Evolutionary conservation across 2,888 invertebrate species (phyloP), one percentile per base, ranked within the genome.

Genomic region (Periphyllus acericola): DNA sequence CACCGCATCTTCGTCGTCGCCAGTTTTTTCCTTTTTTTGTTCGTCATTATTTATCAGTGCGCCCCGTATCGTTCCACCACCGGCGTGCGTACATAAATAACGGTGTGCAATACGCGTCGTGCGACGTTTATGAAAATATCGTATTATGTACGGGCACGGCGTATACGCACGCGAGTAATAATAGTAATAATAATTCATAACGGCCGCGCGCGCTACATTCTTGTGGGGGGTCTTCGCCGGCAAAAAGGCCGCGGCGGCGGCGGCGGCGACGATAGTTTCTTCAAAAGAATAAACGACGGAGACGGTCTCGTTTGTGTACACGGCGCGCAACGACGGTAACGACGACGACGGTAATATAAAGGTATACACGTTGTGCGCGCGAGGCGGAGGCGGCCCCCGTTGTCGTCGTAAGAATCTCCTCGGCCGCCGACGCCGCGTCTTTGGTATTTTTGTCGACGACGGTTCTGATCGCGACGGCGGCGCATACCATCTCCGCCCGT

Each of bases 401-500:
- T 34, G 32, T 19, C 17, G 40, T 21, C 40, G 40, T 68, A 81
- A 81, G 80, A 80, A 80, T 80, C 66, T 29, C 36, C 40, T 17
- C 2, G 19, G 8, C 60, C 36, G 36, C 5, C 5, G n/a, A n/a
- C 36, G n/a, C 6, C 80, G 60, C 60, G 5, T 40, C 66, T 81
- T 81, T 21, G 66, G 80, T 68, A 81, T 81, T 81, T 81, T 66
- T 32, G 80, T 81, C 60, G 46, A n/a, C 80, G 60, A n/a, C 80
- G 60, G 21, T 60, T 60, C 60, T 21, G 0, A 25, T 21, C 60
- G 68, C 29, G 68, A 25, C 29, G 68, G 68, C 68, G 68, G 68
- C 9, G 66, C 80, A 80, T 80, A 66, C 80, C 36, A 46, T 66
- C 55, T 46, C 19, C 21, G 14, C 55, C n/a, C 3, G 34, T 55